These are phyloP conservation scores for Meghimatium bilineatum DNA, from an alignment of 2,888 invertebrate genomes.

Conservation along the genomic window DNA sequence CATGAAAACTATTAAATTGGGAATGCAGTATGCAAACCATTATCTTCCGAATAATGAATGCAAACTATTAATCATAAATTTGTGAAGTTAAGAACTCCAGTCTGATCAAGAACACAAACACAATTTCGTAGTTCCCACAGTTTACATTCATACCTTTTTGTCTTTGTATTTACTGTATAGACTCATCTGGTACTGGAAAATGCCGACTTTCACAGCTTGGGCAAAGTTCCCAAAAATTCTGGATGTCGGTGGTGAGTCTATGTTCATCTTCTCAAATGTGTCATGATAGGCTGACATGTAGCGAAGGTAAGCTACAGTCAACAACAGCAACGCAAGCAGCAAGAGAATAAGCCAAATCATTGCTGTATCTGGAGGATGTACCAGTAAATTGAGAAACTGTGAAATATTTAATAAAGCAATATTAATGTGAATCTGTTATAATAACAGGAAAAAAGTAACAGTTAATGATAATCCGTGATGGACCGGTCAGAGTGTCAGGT, in stretches of 20 bases:
- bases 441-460: too few relatives aligned
- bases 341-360: constrained; percentile 18
- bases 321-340: background rate
- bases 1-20: too few relatives aligned
- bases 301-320: background rate
- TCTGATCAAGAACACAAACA: too few relatives aligned
- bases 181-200: background rate
- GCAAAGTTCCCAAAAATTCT: constrained; percentile 14
- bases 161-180: constrained; percentile 18
- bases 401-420: background rate
- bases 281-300: constrained; percentile 18
- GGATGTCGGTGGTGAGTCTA: constrained; percentile 26
- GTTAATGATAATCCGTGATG: too few relatives aligned
- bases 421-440: too few relatives aligned
- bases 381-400: background rate
- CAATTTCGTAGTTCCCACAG: too few relatives aligned
- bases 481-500: too few relatives aligned
- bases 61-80: too few relatives aligned
- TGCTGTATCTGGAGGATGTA: background rate
- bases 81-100: too few relatives aligned
- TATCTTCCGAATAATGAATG: too few relatives aligned
- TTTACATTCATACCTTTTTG: constrained; percentile 28
- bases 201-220: constrained; percentile 1
- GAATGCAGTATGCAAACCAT: too few relatives aligned
- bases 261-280: constrained; percentile 36